Percentiles rank a stretch among this genome's conserved stretches.
These are phyloP conservation scores for Thunnus albacares DNA, from an alignment of 2,797 vertebrate species.

Conservation along the genomic window DNA sequence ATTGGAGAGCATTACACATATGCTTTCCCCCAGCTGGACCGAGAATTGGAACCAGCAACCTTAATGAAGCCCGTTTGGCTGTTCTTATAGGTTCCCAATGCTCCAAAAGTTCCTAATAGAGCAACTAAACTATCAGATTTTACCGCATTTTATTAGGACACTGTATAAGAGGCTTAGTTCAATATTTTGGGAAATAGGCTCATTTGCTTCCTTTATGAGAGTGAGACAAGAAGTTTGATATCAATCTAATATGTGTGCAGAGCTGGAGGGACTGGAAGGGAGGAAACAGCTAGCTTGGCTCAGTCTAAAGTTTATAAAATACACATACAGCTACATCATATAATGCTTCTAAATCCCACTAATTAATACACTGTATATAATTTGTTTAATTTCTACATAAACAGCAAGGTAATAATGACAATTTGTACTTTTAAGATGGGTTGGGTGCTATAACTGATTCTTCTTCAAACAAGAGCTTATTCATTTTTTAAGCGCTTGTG, in stretches of 20 bases:
- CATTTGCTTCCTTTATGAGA: neutral
- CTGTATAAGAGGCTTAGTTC: neutral
- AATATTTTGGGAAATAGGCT: no score
- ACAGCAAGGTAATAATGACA: neutral
- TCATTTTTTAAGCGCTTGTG: no score
- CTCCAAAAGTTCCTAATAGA: slow-evolving; percentile 23
- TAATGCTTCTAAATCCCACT: neutral
- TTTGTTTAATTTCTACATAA: neutral
- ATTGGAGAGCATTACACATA: slow-evolving; percentile 31
- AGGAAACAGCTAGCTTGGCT: neutral
- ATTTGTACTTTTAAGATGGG: neutral
- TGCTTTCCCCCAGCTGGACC: slow-evolving; percentile 25
- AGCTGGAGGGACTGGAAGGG: neutral
- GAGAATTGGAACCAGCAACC: slow-evolving; percentile 31
- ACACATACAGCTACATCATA: neutral
- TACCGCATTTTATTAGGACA: neutral
- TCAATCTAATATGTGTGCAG: neutral
- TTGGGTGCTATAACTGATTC: no score
- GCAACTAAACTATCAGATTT: neutral
- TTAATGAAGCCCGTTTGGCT: slow-evolving; percentile 27
- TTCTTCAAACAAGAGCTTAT: neutral
- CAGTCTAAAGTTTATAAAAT: neutral
- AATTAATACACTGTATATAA: neutral
- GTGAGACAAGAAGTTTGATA: neutral
- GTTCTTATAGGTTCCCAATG: slow-evolving; percentile 5